Percentiles rank a stretch among this genome's conserved stretches.
phyloP scores from a whole-genome alignment of 2,888 invertebrate genomes.

The Athalia circularis region DNA sequence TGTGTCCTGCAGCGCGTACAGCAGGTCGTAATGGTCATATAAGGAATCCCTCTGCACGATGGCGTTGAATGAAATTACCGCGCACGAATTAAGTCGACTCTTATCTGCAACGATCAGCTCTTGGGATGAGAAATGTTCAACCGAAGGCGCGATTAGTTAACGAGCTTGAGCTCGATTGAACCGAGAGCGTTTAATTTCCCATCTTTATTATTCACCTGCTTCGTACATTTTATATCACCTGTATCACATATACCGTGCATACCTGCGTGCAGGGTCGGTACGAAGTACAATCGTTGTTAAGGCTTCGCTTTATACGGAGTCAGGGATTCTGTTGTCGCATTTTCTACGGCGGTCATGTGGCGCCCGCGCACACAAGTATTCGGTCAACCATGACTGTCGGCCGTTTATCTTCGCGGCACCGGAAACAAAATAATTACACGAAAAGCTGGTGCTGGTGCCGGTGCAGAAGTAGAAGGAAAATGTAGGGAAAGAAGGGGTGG shows the following conservation, averaged over 20 bases:
- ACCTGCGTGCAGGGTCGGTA: too few relatives aligned
- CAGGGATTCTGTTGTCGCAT: too few relatives aligned
- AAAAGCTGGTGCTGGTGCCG: slow-evolving; percentile 44
- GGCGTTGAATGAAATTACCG: background rate
- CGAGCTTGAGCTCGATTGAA: background rate
- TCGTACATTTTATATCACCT: background rate
- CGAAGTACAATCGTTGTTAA: too few relatives aligned
- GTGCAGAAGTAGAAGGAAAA: background rate
- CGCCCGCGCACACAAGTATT: background rate
- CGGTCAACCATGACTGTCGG: slow-evolving; percentile 4
- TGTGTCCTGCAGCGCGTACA: too few relatives aligned
- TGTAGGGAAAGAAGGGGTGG: background rate
- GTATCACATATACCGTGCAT: too few relatives aligned
- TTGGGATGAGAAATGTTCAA: slow-evolving; percentile 11
- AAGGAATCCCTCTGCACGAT: background rate
- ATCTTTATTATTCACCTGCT: slow-evolving; percentile 5
- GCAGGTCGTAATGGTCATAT: background rate
- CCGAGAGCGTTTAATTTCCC: slow-evolving; percentile 6
- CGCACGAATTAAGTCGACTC: slow-evolving; percentile 2
- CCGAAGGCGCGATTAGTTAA: slow-evolving; percentile 23
- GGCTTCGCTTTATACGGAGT: too few relatives aligned
- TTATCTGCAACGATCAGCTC: slow-evolving; percentile 11
- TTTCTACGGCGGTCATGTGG: background rate
- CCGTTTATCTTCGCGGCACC: slow-evolving; percentile 58
- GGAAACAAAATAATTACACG: slow-evolving; percentile 63